A percentile compares a stretch with the other conserved stretches of the same genome.
phyloP scores from a whole-genome alignment of 2,797 vertebrate genomes.

The Dendrocincla fuliginosa region DNA sequence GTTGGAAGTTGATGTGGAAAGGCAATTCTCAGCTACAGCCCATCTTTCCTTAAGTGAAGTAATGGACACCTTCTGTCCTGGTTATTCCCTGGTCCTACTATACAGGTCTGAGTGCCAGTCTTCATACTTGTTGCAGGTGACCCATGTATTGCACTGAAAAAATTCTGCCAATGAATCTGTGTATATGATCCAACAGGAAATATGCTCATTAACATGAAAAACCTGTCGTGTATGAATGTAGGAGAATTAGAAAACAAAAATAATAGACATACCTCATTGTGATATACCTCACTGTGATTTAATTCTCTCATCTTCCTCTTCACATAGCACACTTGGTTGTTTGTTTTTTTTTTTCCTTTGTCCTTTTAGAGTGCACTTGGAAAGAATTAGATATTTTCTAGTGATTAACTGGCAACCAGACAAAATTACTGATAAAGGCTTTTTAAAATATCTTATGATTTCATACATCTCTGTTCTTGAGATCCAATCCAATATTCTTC shows the following conservation, averaged over 20 bases:
- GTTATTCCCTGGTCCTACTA: not conserved
- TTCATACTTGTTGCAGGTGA: not conserved
- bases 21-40: not conserved
- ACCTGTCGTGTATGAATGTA: accelerated
- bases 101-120: not conserved
- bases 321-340: not conserved
- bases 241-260: not conserved
- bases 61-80: not conserved
- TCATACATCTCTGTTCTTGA: not conserved
- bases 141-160: not conserved
- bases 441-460: slow-evolving; percentile 8
- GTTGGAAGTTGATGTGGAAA: not conserved
- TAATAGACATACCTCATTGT: not conserved
- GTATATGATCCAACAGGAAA: not conserved
- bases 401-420: not conserved
- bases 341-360: not conserved
- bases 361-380: not conserved
- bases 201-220: not conserved
- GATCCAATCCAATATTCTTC: not conserved
- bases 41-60: not conserved
- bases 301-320: not conserved
- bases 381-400: not conserved
- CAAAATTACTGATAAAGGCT: not conserved
- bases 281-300: not conserved
- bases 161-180: accelerated